Conservation (phyloP, 2,888 invertebrate genomes). For the Yponomeuta evonymella region DNA sequence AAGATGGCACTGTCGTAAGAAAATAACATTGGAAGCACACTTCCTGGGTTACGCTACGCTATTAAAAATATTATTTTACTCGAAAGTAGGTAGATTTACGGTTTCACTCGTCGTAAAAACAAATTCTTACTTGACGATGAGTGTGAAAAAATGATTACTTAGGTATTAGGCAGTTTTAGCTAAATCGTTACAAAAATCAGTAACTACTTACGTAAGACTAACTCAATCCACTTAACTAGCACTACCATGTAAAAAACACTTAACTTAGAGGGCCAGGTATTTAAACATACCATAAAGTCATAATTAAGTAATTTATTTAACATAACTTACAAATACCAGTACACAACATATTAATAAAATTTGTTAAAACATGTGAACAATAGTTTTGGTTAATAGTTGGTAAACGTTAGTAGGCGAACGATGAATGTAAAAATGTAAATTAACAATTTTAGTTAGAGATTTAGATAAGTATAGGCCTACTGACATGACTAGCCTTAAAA, state of each 20-base stretch:
- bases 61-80: background rate
- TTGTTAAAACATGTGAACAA: slow-evolving; percentile 61
- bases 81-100: background rate
- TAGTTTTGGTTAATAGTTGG: slow-evolving; percentile 66
- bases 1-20: background rate
- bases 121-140: background rate
- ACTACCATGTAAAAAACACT: slow-evolving; percentile 30
- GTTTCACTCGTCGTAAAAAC: background rate
- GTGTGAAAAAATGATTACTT: too few relatives aligned
- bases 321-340: slow-evolving; percentile 52
- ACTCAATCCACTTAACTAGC: slow-evolving; percentile 18
- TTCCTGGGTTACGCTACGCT: background rate
- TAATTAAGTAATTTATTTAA: slow-evolving; percentile 29
- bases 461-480: slow-evolving; percentile 29
- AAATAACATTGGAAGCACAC: background rate
- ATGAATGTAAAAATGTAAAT: slow-evolving; percentile 13
- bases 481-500: slow-evolving; percentile 36
- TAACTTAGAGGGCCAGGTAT: slow-evolving; percentile 46
- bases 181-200: slow-evolving; percentile 28
- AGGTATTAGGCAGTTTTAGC: background rate
- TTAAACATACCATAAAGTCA: slow-evolving; percentile 46
- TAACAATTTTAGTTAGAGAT: slow-evolving; percentile 30
- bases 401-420: slow-evolving; percentile 25
- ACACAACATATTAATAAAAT: slow-evolving; percentile 71
- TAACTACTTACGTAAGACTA: slow-evolving; percentile 37